phyloP scores from a whole-genome alignment of 2,113 vertebrate species.

The Aix galericulata region DNA sequence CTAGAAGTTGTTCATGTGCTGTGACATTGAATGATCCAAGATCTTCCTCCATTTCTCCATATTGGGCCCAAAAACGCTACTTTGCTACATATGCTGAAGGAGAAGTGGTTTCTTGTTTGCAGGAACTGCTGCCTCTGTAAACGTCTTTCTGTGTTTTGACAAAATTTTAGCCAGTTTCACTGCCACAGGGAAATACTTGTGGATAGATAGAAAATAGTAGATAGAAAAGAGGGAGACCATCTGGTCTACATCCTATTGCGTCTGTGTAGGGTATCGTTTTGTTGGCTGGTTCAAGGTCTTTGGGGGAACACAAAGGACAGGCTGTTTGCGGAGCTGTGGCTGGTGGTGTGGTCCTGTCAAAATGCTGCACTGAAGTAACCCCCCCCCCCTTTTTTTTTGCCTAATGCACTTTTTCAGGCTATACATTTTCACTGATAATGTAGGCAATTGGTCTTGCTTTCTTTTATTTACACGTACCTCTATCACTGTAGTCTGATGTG shows the following conservation, averaged over 20 bases:
- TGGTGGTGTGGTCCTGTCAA: neutral
- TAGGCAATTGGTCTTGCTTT: neutral
- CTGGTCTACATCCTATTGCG: neutral
- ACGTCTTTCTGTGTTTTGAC: neutral
- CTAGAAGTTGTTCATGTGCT: neutral
- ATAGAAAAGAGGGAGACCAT: neutral
- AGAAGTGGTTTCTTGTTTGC: neutral
- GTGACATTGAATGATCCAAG: neutral
- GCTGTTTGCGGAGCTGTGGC: neutral
- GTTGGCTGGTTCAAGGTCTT: neutral
- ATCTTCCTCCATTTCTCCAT: neutral
- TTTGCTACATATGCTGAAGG: neutral
- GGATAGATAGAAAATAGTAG: neutral
- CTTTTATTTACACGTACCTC: neutral
- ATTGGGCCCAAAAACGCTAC: neutral
- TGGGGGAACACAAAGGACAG: neutral
- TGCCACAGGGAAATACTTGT: neutral
- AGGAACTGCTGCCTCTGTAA: neutral
- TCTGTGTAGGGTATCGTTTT: neutral
- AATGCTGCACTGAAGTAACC: neutral
- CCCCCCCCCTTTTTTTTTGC: neutral
- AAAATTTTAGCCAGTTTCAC: neutral
- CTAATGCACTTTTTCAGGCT: neutral
- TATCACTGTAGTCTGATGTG: neutral
- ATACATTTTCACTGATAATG: neutral